Percentiles rank a stretch among this genome's conserved stretches.
phyloP scores from a whole-genome alignment of 2,113 vertebrate species.

The Pelodiscus sinensis region DNA sequence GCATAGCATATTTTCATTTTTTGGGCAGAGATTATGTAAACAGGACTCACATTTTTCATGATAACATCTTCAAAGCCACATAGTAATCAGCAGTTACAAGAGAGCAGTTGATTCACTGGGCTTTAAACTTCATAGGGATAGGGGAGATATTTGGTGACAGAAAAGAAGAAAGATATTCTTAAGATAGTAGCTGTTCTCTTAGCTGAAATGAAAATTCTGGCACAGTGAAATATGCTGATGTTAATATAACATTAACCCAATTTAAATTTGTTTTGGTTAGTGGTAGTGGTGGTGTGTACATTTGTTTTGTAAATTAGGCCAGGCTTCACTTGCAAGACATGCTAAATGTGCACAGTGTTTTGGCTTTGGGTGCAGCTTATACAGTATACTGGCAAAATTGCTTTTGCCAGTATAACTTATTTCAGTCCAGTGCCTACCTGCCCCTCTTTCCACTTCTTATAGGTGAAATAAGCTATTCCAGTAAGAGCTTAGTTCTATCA shows the following conservation, averaged over 20 bases:
- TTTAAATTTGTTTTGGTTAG: not conserved
- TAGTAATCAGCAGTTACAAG: not conserved
- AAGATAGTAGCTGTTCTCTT: not conserved
- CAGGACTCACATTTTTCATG: not conserved
- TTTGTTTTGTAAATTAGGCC: not conserved
- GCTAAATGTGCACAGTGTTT: not conserved
- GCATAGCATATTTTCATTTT: not conserved
- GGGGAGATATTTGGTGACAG: not conserved
- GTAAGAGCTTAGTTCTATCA: not conserved
- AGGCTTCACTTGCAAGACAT: not conserved
- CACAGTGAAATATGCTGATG: not conserved
- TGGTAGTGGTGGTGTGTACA: not conserved
- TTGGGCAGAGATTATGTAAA: not conserved
- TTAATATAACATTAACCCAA: not conserved
- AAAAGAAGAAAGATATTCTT: conserved; percentile 13
- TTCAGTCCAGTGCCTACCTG: not conserved
- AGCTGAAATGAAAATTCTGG: conserved; percentile 9
- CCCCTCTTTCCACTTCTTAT: not conserved
- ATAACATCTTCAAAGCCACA: not conserved
- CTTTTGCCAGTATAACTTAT: not conserved
- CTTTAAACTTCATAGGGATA: not conserved
- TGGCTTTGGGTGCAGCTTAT: not conserved
- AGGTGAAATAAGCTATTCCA: not conserved
- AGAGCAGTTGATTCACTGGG: not conserved
- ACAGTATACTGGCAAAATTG: not conserved